These are phyloP conservation scores for Entomobrya proxima DNA, from an alignment of 2,888 invertebrate genomes.

Conservation along the genomic window DNA sequence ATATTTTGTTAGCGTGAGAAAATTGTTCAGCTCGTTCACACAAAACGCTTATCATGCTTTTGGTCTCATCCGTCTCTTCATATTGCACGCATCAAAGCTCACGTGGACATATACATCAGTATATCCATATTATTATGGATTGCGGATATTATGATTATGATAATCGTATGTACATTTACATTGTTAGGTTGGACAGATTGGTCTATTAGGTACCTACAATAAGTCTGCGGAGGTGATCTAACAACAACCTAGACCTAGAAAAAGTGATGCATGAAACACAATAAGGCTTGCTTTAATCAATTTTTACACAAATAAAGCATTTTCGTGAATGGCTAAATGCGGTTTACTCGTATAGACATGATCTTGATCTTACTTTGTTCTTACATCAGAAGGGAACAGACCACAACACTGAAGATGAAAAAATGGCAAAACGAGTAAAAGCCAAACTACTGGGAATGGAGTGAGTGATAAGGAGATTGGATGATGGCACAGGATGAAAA, in stretches of 20 bases:
- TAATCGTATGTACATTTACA: background rate
- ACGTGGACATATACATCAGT: no score
- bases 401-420: background rate
- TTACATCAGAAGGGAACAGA: slow-evolving; percentile 47
- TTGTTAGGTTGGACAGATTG: background rate
- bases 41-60: background rate
- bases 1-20: slow-evolving; percentile 47
- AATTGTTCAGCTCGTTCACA: slow-evolving; percentile 43
- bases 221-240: slow-evolving; percentile 7
- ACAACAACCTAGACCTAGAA: slow-evolving; percentile 66
- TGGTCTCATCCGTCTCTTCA: background rate
- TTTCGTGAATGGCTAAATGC: no score
- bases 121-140: no score
- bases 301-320: background rate
- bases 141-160: background rate
- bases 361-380: no score
- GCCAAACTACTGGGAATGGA: background rate
- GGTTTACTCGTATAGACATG: no score
- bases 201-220: background rate
- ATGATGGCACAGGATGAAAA: slow-evolving; percentile 4
- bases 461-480: background rate
- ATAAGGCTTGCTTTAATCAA: background rate
- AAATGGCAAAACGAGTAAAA: background rate
- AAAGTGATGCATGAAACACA: slow-evolving; percentile 64
- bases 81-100: background rate